Evolutionary conservation across 2,888 invertebrate genomes (phyloP).

Genomic region (Cheilosia vernalis): DNA sequence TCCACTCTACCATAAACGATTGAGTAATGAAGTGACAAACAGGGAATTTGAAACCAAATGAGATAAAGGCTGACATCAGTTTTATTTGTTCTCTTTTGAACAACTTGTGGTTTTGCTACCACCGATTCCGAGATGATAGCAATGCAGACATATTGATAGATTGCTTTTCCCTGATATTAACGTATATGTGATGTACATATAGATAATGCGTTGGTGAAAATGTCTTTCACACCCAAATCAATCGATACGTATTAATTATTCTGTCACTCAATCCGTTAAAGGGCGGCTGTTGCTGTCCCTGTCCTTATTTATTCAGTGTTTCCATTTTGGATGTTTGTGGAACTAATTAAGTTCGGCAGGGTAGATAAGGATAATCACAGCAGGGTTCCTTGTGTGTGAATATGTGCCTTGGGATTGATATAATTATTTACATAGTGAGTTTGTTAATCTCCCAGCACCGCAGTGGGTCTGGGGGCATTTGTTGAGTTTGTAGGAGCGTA

Average conservation of each 20-base stretch:
- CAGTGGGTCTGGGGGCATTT: too few relatives aligned
- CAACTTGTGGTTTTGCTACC: slow-evolving; percentile 2
- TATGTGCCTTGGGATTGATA: background rate
- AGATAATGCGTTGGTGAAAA: slow-evolving; percentile 22
- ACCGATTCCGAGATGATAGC: slow-evolving; percentile 11
- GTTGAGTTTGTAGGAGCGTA: too few relatives aligned
- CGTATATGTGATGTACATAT: background rate
- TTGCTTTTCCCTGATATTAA: slow-evolving; percentile 29
- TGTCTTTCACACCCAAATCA: slow-evolving; percentile 30
- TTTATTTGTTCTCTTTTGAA: slow-evolving; percentile 27
- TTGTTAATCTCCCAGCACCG: too few relatives aligned
- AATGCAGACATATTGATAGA: slow-evolving; percentile 42
- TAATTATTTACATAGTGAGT: too few relatives aligned
- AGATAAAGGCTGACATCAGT: background rate
- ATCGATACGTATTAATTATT: slow-evolving; percentile 62
- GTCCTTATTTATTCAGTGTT: slow-evolving; percentile 47
- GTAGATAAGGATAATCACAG: background rate
- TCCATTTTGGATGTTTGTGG: slow-evolving; percentile 23
- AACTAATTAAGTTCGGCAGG: slow-evolving; percentile 37
- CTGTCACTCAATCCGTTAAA: slow-evolving; percentile 59
- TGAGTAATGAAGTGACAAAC: slow-evolving; percentile 66
- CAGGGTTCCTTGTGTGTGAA: background rate
- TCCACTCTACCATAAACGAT: slow-evolving; percentile 66
- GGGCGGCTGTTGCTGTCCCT: slow-evolving; percentile 46
- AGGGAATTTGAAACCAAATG: slow-evolving; percentile 16